Base-by-base conservation (phyloP, 2,113 vertebrate species). In the Hepsetus odoe region DNA sequence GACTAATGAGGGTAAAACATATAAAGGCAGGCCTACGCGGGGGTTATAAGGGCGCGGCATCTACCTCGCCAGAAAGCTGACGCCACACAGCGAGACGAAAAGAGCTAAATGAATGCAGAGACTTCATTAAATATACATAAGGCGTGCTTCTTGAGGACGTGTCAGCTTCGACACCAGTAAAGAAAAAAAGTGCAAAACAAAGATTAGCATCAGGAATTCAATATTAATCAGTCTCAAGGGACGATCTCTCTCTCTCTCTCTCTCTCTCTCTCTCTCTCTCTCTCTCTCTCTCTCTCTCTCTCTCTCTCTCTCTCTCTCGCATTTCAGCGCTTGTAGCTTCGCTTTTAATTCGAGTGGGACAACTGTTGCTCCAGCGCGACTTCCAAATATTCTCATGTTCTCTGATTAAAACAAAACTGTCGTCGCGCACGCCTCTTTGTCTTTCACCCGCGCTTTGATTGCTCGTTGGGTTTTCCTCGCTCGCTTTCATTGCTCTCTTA, bases 151-250 rank as follows among this genome's bases (percentile, higher is more conserved):
- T 85, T 72, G 77, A 83, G 72, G 77, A 79, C 61, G 71, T 80
- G 73, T 81, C 74, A 78, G 80, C 74, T 82, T 85, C 77, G 55
- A 82, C 81, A 80, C 79, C 72, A 80, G 67, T 80, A 81, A 76
- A 73, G 49, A 71, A 77, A 82, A 83, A 80, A 80, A 76, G 72
- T 75, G 80, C 79, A 85, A 86, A 82, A 78, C 82, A 84, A 86
- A 84, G 82, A 86, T 84, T 82, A 82, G 80, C 85, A 86, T 86
- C 82, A 82, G 82, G 82, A 82, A 74, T 83, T 80, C 71, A 76
- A 76, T 80, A 83, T 87, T 87, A 87, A 87, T 87, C 81, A 84
- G 83, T 80, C 85, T 80, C 85, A 0, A 44, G 83, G 82, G 85
- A 82, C 58, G 33, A 24, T n/a, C 66, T 62, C 32, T 61, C 38